Evolutionary conservation across 2,797 vertebrate species (phyloP).

Genomic region (Adelosebastes latens): DNA sequence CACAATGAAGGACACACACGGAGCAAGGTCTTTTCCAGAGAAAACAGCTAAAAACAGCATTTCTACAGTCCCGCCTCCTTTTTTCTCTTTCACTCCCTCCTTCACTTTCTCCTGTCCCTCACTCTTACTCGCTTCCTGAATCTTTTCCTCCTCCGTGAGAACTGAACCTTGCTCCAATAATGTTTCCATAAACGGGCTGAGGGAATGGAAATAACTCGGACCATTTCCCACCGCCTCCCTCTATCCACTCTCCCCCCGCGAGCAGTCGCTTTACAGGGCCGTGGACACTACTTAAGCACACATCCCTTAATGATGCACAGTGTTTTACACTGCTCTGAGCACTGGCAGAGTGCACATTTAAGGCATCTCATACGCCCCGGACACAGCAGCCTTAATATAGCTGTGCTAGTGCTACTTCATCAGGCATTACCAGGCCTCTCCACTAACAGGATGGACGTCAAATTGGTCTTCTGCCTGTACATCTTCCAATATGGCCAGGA

Average conservation of each 20-base stretch:
- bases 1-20: slow-evolving; percentile 81
- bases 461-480: slow-evolving; percentile 31
- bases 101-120: slow-evolving; percentile 45
- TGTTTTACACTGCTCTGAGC: slow-evolving; percentile 58
- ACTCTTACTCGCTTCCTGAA: slow-evolving; percentile 51
- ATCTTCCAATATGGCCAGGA: slow-evolving; percentile 13
- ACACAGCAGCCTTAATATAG: slow-evolving; percentile 41
- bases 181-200: slow-evolving; percentile 81
- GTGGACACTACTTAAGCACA: slow-evolving; percentile 60
- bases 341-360: slow-evolving; percentile 45
- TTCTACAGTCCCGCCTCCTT: slow-evolving; percentile 44
- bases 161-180: slow-evolving; percentile 72
- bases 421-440: slow-evolving; percentile 18
- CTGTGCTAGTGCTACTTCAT: slow-evolving; percentile 37
- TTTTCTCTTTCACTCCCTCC: slow-evolving; percentile 45
- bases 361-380: slow-evolving; percentile 33
- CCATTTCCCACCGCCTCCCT: slow-evolving; percentile 70
- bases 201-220: slow-evolving; percentile 82
- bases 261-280: slow-evolving; percentile 56
- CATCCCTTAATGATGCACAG: slow-evolving; percentile 66
- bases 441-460: slow-evolving; percentile 43
- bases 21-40: slow-evolving; percentile 70
- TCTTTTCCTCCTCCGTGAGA: slow-evolving; percentile 74
- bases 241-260: slow-evolving; percentile 43
- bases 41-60: slow-evolving; percentile 76